Evolutionary conservation across 2,888 invertebrate species (phyloP), one percentile per base, ranked within the genome.

Genomic region (Ctenicera cuprea): DNA sequence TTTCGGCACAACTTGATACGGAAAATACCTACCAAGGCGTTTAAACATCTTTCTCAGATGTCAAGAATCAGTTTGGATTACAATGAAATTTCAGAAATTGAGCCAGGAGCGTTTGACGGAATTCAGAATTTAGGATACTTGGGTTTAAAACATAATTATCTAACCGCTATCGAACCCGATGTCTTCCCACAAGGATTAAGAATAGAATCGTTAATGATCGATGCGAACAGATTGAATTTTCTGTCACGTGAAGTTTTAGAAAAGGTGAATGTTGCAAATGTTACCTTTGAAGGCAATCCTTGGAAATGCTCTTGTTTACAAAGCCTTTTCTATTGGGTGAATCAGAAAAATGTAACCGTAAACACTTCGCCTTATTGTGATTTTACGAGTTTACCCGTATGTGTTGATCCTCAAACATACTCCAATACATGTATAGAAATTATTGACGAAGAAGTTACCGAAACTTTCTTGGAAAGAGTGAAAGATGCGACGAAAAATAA

Each of bases 251-350:
- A 79, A 43, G 57, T 81, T 11, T 63, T 81, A 26, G 63, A 76
- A 11, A 81, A 79, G 66, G 9, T 82, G 7, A 50, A 75, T 4
- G 76, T 80, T 2, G 71, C 74, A 5, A 73, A 69, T 16, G 50
- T 82, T 11, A 54, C 69, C 8, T 48, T 81, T 7, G 77, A 79
- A 14, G 77, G 76, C 8, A 82, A 82, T 73, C 83, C 83, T 9
- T 82, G 82, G 82, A 82, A 77, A 59, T 83, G 83, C 62, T 74
- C 78, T 1, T 83, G 83, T 73, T 76, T 80, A 38, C 73, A 79
- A 37, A 61, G 66, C 3, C 73, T 82, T 48, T 18, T 48, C 7
- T 18, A 16, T 16, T 43, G 64, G 57, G 12, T 71, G 14, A 26
- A 63, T 20, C 38, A 63, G 7, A 54, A 37, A 8, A 52, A 33